A percentile compares a stretch with the other conserved stretches of the same genome.
Evolutionary conservation across 2,113 vertebrate genomes (phyloP).

Genomic region (Brachypteracias leptosomus): DNA sequence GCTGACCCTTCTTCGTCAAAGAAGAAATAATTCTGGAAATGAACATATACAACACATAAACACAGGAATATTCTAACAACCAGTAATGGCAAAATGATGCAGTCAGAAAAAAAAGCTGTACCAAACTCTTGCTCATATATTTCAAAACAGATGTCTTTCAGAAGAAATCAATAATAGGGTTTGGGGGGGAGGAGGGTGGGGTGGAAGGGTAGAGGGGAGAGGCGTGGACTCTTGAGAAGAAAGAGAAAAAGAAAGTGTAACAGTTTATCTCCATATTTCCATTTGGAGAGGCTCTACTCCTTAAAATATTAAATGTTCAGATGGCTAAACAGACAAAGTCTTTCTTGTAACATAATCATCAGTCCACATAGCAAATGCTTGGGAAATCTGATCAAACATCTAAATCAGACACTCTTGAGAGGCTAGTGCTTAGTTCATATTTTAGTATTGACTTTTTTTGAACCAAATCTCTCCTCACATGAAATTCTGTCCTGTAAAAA

Average conservation of each 20-base stretch:
- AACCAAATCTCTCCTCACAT: background rate
- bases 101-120: background rate
- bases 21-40: background rate
- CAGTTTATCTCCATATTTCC: background rate
- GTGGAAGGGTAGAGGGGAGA: too few relatives aligned
- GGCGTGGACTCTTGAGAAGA: too few relatives aligned
- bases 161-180: background rate
- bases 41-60: background rate
- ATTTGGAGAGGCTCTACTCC: background rate
- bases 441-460: background rate
- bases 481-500: background rate
- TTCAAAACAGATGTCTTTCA: background rate
- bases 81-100: background rate
- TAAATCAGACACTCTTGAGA: background rate
- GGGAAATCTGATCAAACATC: background rate
- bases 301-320: background rate
- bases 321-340: background rate
- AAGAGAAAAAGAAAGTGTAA: background rate
- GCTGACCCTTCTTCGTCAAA: background rate
- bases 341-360: background rate
- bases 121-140: rapidly evolving
- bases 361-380: background rate
- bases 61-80: background rate
- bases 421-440: background rate
- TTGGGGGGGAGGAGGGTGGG: too few relatives aligned